Evolutionary conservation across 2,113 vertebrate genomes (phyloP), one percentile per base, ranked within the genome.

Genomic region (Nothocercus nigrocapillus): DNA sequence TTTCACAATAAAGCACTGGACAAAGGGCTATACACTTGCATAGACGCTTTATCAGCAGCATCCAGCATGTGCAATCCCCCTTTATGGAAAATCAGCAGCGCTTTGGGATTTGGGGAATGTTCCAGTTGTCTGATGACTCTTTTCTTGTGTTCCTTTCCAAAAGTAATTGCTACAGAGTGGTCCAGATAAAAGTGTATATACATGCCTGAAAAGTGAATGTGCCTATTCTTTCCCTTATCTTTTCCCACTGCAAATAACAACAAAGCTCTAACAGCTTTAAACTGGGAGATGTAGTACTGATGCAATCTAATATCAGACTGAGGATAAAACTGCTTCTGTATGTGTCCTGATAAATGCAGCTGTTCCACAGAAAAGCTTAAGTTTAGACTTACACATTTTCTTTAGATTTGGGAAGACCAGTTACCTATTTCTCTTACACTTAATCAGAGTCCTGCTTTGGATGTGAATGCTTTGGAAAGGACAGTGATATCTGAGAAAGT

Each of bases 1-100:
- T 84, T 79, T 64, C 88, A 81, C 42, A 72, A 77, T 42, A 86
- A 81, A 94, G 45, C 72, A 91, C 76, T 49, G 66, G 76, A 85
- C 73, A 73, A 85, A 90, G 74, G 69, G 28, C 72, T 90, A 22
- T 47, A 74, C 19, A 80, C 91, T 91, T 93, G 91, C 94, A 95
- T 34, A 95, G 91, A 91, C 75, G 88, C 85, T 75, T 93, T 88
- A 85, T 40, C 78, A 90, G 89, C 73, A 86, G 93, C 79, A 94
- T 91, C 85, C 77, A 68, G 45, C 61, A 88, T 0, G 4, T 15
- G 28, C 68, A 88, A 38, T 83, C 32, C 79, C 51, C 64, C 38
- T 53, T 88, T 84, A 34, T 0, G 1, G 59, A 80, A 44, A 69
- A 86, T 75, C 73, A 85, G 84, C 64, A 88, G 40, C 27, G 8